Conservation (phyloP, 2,888 invertebrate genomes). For the Sarcophaga variegata region DNA sequence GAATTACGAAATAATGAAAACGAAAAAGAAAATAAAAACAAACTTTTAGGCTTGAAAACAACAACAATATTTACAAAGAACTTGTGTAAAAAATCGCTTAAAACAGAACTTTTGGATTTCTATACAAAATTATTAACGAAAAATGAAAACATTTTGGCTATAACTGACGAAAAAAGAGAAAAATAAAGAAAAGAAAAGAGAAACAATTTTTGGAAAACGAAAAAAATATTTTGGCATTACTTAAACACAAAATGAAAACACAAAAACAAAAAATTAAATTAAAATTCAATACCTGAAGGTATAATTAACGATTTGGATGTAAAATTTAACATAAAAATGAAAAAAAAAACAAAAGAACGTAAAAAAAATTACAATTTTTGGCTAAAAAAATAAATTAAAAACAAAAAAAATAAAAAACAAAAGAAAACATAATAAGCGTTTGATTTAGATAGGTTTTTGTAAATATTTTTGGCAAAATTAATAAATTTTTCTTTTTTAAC, state of each 20-base stretch:
- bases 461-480: constrained; percentile 80
- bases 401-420: constrained; percentile 56
- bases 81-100: constrained; percentile 72
- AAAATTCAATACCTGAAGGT: constrained; percentile 52
- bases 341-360: constrained; percentile 25
- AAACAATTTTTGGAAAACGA: constrained; percentile 32
- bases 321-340: constrained; percentile 52
- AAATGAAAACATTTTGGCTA: constrained; percentile 68
- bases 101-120: constrained; percentile 60
- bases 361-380: constrained; percentile 57
- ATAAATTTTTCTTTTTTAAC: constrained; percentile 61
- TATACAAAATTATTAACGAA: constrained; percentile 62
- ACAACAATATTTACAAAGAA: constrained; percentile 75
- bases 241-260: constrained; percentile 50
- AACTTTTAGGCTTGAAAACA: constrained; percentile 71
- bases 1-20: constrained; percentile 54
- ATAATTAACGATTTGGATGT: constrained; percentile 57
- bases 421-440: constrained; percentile 59
- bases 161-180: constrained; percentile 41
- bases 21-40: constrained; percentile 28
- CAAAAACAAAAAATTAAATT: constrained; percentile 64
- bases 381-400: constrained; percentile 64
- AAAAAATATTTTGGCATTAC: constrained; percentile 66
- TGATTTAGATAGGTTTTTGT: constrained; percentile 81
- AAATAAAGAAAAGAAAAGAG: not conserved